Evolutionary conservation across 1,140 invertebrate genomes (phyloP).

Genomic region (Calephelis virginiensis): DNA sequence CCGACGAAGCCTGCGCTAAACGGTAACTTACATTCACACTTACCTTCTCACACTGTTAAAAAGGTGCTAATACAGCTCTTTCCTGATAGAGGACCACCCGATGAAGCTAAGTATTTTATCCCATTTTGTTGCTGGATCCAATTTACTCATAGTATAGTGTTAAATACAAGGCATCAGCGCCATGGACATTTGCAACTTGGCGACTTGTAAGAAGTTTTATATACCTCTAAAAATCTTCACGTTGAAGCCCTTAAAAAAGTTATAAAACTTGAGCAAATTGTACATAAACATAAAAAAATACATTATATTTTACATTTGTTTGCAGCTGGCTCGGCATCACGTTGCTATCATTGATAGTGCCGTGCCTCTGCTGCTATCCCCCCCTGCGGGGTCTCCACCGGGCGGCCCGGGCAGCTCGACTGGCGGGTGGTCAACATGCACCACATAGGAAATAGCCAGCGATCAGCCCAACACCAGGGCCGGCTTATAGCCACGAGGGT

Average conservation of each 20-base stretch:
- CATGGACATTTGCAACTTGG: no score
- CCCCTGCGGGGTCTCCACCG: conserved; percentile 91
- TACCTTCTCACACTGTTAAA: not conserved
- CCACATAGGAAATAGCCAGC: conserved; percentile 56
- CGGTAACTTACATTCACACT: conserved; percentile 49
- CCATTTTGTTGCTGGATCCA: no score
- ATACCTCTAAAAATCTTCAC: no score
- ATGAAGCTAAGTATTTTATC: no score
- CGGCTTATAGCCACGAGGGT: conserved; percentile 1
- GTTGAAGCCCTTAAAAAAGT: no score
- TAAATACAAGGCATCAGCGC: not conserved
- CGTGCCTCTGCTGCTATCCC: conserved; percentile 95
- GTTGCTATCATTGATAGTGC: conserved; percentile 91
- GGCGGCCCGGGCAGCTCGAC: conserved; percentile 86
- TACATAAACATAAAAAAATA: not conserved
- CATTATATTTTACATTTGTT: conserved; percentile 7
- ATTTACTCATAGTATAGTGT: not conserved
- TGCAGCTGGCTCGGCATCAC: conserved; percentile 90
- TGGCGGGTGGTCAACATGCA: conserved; percentile 91
- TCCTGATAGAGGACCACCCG: no score
- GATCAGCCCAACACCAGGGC: not conserved
- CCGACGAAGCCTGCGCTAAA: conserved; percentile 80
- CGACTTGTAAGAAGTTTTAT: no score
- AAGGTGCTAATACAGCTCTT: no score
- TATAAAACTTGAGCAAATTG: no score